Evolutionary conservation across 2,888 invertebrate genomes (phyloP), one percentile per base, ranked within the genome.

Genomic region (Meteorus cinctellus): DNA sequence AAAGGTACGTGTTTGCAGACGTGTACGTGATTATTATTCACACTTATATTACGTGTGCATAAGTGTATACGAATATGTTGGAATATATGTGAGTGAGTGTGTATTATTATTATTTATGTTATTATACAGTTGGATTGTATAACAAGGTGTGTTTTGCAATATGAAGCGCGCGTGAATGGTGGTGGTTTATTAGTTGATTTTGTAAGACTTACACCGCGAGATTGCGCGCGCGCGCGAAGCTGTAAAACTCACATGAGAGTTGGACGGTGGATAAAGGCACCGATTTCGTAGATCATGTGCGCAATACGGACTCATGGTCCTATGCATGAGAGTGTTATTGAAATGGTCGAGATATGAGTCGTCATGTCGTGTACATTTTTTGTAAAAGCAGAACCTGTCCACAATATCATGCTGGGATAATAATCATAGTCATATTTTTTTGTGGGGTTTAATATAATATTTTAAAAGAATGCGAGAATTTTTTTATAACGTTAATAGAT

Each of bases 101-200:
- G 4, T 41, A 12, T 41, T 41, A 12, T 41, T 41, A 41, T 41
- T 8, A 41, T 41, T 12, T 2, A 8, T 41, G 8, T 41, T 41
- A 41, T 41, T 75, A 79, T 71, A 69, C 67, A 51, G 48, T 77
- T 76, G 77, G 74, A 78, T 81, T 84, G 72, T 79, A 55, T 55
- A 55, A 55, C 55, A 19, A 55, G 55, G 19, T 55, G n/a, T 24
- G 55, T 55, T 55, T 4, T 55, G 55, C 55, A 55, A 55, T 8
- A 19, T 55, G 55, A 55, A 55, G 55, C 55, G 24, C n/a, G 77
- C 67, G 71, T n/a, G 63, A 66, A 55, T n/a, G 63, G 27, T 48
- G 24, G n/a, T 63, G 62, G 77, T 86, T 85, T 86, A 85, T 86
- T 84, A 81, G 86, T 86, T 86, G 86, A 86, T 86, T 86, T 85